phyloP scores from a whole-genome alignment of 1,140 invertebrate genomes.

The Phymorhynchus buccinoides region DNA sequence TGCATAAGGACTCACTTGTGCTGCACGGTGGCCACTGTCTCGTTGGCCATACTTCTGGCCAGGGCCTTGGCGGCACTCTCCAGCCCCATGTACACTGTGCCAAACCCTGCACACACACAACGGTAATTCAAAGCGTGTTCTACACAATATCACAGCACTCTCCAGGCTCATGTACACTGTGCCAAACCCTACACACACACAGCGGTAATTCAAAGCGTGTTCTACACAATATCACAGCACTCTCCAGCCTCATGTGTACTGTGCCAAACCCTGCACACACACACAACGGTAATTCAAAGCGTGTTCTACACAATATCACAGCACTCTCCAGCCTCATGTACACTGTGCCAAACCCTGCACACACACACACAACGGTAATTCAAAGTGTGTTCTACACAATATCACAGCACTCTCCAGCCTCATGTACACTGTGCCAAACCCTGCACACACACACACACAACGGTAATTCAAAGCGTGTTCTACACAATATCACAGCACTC shows the following conservation, averaged over 20 bases:
- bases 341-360: constrained; percentile 79
- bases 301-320: too few species aligned
- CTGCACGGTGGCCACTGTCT: constrained; percentile 81
- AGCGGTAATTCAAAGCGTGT: neutral
- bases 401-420: too few species aligned
- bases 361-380: constrained; percentile 30
- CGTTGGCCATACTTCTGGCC: constrained; percentile 79
- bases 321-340: constrained; percentile 81
- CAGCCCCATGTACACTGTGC: constrained; percentile 80
- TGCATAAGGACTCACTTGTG: constrained; percentile 77
- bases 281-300: too few species aligned
- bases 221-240: neutral
- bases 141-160: constrained; percentile 75
- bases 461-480: too few species aligned
- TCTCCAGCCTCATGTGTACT: too few species aligned
- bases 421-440: too few species aligned
- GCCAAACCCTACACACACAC: constrained; percentile 75
- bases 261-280: too few species aligned
- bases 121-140: neutral
- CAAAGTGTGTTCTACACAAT: neutral
- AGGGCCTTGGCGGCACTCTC: constrained; percentile 80
- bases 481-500: too few species aligned
- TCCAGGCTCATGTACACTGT: constrained; percentile 82
- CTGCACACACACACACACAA: too few species aligned
- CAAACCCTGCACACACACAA: constrained; percentile 74